These are phyloP conservation scores for Piprites chloris DNA, from an alignment of 2,113 vertebrate genomes.

Conservation along the genomic window DNA sequence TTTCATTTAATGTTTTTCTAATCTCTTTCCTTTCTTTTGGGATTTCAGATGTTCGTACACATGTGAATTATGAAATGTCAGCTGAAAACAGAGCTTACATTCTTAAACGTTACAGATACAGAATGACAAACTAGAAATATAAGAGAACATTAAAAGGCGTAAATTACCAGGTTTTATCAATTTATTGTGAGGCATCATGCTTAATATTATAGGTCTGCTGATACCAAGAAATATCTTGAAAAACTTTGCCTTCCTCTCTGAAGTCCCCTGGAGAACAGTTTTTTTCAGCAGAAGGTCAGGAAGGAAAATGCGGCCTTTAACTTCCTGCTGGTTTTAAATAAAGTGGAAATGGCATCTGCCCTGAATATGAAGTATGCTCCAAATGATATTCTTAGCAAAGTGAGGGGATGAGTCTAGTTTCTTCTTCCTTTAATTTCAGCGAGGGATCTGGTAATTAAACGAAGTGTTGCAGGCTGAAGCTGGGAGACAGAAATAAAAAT, in stretches of 20 bases:
- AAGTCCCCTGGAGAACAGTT: neutral
- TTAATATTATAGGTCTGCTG: neutral
- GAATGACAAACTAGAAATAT: neutral
- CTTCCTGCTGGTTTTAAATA: neutral
- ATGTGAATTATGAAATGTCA: slow-evolving; percentile 5
- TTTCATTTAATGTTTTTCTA: slow-evolving; percentile 32
- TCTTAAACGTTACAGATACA: neutral
- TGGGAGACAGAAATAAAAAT: neutral
- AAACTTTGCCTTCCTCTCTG: neutral
- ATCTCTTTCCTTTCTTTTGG: neutral
- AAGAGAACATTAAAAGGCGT: neutral
- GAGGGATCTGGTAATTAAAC: neutral
- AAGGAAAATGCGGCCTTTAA: neutral
- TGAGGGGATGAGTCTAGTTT: neutral
- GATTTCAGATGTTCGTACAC: neutral
- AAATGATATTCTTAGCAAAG: neutral
- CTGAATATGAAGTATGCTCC: neutral
- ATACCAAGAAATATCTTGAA: neutral
- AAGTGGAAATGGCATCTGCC: neutral
- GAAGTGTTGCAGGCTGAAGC: neutral
- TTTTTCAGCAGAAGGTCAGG: slow-evolving; percentile 10
- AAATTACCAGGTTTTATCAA: neutral
- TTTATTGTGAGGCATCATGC: neutral
- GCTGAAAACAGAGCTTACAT: neutral
- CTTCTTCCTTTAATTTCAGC: neutral